Percentiles rank a stretch among this genome's conserved stretches.
Conservation (phyloP, 2,113 vertebrate species). For the Scolopax mira region DNA sequence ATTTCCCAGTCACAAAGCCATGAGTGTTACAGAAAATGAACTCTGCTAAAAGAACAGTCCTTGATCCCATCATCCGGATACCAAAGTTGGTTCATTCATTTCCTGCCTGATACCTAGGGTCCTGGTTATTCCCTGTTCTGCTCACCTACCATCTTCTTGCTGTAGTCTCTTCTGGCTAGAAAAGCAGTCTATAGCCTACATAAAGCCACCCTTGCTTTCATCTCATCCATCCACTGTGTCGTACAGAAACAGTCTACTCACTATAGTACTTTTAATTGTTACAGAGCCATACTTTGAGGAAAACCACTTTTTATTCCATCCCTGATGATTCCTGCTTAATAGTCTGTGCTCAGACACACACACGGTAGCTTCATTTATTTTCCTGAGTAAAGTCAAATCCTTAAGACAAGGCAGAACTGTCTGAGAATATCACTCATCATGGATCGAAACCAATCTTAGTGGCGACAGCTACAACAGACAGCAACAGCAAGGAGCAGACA, state of each 20-base stretch:
- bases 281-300: neutral
- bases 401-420: slow-evolving; percentile 14
- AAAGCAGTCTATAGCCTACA: neutral
- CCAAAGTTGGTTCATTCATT: neutral
- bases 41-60: neutral
- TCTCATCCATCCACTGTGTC: neutral
- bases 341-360: slow-evolving; percentile 15
- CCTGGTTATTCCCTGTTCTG: neutral
- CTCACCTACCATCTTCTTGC: neutral
- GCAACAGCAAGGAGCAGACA: neutral
- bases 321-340: neutral
- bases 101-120: neutral
- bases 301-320: neutral
- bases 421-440: slow-evolving; percentile 36
- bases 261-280: neutral
- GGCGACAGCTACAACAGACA: slow-evolving; percentile 5
- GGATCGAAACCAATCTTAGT: slow-evolving; percentile 28
- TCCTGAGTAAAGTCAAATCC: neutral
- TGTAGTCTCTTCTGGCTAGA: neutral
- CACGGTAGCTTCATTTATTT: slow-evolving; percentile 35
- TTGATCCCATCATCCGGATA: neutral
- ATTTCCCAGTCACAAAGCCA: neutral
- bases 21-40: neutral
- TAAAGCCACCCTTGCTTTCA: neutral
- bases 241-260: neutral